These are phyloP conservation scores for Tetrao urogallus DNA, from an alignment of 2,113 vertebrate species.

Conservation along the genomic window DNA sequence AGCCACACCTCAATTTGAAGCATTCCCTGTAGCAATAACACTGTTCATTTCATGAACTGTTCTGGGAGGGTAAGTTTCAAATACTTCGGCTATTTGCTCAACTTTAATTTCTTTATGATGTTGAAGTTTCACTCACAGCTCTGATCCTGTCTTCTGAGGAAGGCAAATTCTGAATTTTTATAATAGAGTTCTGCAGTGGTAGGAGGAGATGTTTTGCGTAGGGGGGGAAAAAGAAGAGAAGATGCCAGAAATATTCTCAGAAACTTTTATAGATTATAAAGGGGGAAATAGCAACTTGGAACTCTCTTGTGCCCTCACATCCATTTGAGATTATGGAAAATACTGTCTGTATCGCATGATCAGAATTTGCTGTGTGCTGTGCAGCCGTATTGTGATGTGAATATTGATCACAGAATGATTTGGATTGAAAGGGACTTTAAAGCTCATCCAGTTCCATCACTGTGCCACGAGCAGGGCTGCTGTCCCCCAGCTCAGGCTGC, in stretches of 20 bases:
- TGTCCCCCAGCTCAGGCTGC: not conserved
- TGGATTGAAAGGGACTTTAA: not conserved
- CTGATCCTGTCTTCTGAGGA: not conserved
- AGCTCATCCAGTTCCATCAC: not conserved
- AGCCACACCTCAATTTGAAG: not conserved
- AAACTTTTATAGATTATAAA: not conserved
- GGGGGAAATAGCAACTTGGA: not conserved
- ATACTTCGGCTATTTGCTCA: not conserved
- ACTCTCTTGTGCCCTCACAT: not conserved
- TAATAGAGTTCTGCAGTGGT: not conserved
- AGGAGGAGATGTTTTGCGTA: not conserved
- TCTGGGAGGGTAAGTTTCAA: not conserved
- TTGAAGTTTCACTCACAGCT: not conserved
- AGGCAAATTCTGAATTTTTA: not conserved
- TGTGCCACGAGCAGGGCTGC: not conserved
- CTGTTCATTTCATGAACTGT: not conserved
- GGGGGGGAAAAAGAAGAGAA: not conserved
- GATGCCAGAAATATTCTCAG: not conserved
- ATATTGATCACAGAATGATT: not conserved
- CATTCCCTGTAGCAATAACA: not conserved
- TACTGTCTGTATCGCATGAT: not conserved
- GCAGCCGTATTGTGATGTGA: not conserved
- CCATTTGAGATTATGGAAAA: not conserved
- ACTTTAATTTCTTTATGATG: conserved; percentile 2
- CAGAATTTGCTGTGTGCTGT: not conserved